Base-by-base conservation (phyloP, 2,888 invertebrate species). In the Bombylius major region DNA sequence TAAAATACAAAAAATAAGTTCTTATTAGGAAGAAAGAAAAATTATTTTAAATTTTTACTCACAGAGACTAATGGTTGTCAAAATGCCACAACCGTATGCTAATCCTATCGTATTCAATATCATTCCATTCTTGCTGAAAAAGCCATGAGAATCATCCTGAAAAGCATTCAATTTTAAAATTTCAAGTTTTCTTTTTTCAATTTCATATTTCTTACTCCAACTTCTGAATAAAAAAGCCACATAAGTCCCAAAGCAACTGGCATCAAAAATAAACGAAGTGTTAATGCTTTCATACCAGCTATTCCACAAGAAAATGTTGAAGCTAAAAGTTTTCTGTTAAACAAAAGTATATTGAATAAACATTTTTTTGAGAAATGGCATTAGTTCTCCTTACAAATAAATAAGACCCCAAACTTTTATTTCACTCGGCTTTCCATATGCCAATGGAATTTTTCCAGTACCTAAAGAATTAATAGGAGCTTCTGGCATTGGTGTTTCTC, bases 231-330 rank as follows among this genome's bases (percentile, higher is more conserved):
- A 69, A 94, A 91, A 14, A 85, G 67, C 82, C 89, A 89, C 50
- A 94, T 68, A 50, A 90, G 77, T 50, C 84, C 79, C 73, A 88
- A 89, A 64, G 86, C 85, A 33, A 88, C 70, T 0, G 92, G 90
- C 50, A 92, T 69, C 6, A 86, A 73, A 54, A 91, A 77, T 11
- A 93, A 69, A 48, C 91, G 79, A 64, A 90, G 78, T 60, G 85
- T 84, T 62, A 91, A 78, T 59, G 89, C 86, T 60, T 83, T 83
- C 56, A 90, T 68, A 14, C 92, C 91, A 53, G 82, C 79, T 65
- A 81, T 80, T 62, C 86, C 87, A 60, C 89, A 80, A 60, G 86
- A 88, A 65, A 89, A 85, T 31, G 89, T 89, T 0, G 89, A 84
- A 1, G 85, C 83, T 64, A 89, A 75, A 57, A 87, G 78, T 69